These are phyloP conservation scores for Ctenosaura bakeri DNA, from an alignment of 2,797 vertebrate species.

Conservation along the genomic window DNA sequence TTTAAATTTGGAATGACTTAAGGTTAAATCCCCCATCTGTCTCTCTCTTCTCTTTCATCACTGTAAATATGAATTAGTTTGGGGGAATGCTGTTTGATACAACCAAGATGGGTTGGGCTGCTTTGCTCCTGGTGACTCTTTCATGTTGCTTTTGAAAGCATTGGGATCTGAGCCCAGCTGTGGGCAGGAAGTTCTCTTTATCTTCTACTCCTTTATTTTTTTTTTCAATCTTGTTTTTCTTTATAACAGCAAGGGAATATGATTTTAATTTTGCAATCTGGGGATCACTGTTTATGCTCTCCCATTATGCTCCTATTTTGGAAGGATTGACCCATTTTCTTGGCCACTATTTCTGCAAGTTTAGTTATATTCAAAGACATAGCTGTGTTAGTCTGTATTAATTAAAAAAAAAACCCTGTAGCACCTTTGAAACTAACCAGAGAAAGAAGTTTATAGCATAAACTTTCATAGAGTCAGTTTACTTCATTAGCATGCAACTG, in stretches of 20 bases:
- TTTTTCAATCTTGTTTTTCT: slow-evolving; percentile 20
- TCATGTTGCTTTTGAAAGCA: slow-evolving; percentile 65
- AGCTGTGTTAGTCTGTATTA: neutral
- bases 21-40: slow-evolving; percentile 42
- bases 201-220: slow-evolving; percentile 49
- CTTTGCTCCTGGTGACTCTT: slow-evolving; percentile 59
- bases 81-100: slow-evolving; percentile 41
- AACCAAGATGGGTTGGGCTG: slow-evolving; percentile 36
- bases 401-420: too few species aligned
- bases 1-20: slow-evolving; percentile 34
- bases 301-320: neutral
- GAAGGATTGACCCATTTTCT: neutral
- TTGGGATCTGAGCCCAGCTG: slow-evolving; percentile 43
- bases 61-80: slow-evolving; percentile 50
- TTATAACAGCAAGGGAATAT: slow-evolving; percentile 34
- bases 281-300: slow-evolving; percentile 27
- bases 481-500: too few species aligned
- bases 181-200: slow-evolving; percentile 51
- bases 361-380: neutral
- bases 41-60: slow-evolving; percentile 53
- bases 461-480: too few species aligned
- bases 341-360: slow-evolving; percentile 25
- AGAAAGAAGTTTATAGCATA: too few species aligned
- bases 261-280: slow-evolving; percentile 36
- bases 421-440: too few species aligned